Conservation (phyloP, 2,113 vertebrate species). For the Etheostoma spectabile region DNA sequence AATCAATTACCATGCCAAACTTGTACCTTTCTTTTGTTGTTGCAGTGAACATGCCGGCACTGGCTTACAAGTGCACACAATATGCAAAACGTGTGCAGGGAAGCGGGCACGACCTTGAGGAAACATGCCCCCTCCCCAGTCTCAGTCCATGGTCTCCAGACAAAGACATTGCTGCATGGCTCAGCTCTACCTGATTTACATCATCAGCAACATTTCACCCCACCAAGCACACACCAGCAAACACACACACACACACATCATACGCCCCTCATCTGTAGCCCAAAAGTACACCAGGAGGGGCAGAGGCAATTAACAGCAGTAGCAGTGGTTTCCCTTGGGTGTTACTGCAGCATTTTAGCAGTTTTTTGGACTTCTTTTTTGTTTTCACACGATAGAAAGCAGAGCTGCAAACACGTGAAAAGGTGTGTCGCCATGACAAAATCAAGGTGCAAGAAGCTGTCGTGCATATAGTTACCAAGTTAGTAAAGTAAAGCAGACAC, state of each 20-base stretch:
- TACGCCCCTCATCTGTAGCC: constrained; percentile 14
- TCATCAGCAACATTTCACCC: constrained; percentile 66
- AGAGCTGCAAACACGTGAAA: constrained; percentile 15
- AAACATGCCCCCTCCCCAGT: constrained; percentile 47
- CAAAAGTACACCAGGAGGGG: constrained; percentile 39
- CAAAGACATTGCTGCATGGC: constrained; percentile 74
- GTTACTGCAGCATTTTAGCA: constrained; percentile 56
- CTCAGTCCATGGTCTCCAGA: constrained; percentile 62
- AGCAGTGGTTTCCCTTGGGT: constrained; percentile 11
- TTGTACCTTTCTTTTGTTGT: neutral
- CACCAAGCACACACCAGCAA: neutral
- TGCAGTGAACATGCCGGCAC: neutral
- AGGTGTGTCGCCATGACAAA: neutral
- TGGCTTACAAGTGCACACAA: constrained; percentile 5
- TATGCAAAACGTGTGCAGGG: constrained; percentile 41
- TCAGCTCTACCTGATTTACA: constrained; percentile 64
- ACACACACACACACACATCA: neutral
- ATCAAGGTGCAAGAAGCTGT: neutral
- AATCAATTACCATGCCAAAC: neutral
- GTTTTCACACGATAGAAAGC: constrained; percentile 8
- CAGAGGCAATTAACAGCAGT: constrained; percentile 62
- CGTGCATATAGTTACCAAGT: constrained; percentile 9
- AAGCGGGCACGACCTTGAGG: constrained; percentile 72
- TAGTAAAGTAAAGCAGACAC: neutral
- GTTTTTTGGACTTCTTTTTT: neutral